Base-by-base conservation (phyloP, 2,797 vertebrate genomes). In the Semaprochilodus insignis region DNA sequence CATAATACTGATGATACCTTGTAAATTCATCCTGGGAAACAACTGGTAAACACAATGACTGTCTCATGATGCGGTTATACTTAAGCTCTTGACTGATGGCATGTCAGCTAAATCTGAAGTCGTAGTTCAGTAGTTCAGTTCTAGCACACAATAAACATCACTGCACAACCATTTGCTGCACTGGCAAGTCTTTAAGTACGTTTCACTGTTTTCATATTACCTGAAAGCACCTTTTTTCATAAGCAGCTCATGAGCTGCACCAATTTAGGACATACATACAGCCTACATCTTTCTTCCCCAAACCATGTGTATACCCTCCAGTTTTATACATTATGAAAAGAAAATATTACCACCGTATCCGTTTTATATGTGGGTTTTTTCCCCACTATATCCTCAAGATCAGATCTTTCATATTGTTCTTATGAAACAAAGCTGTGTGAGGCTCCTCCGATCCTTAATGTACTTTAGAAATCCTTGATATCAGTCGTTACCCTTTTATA, bases 311-410 rank as follows among this genome's bases (percentile, higher is more conserved):
- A 75, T 71, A 17, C 54, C 77, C 65, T 83, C 71, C 23, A 70
- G 23, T 21, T 75, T 59, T 44, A 57, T 84, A 54, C 44, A 27
- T 84, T 67, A 83, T 87, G 72, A 86, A 88, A 86, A 82, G 74
- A 83, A 85, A 89, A 87, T 27, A 84, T 79, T 13, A 40, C 5
- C n/a, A 36, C 27, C 31, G 27, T 57, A 59, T 65, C 25, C 67
- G 65, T 82, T 84, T 69, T 74, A 81, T 63, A 79, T 54, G 74
- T 65, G 77, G 69, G 67, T 65, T 76, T 77, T 67, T 66, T 31
- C 72, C 72, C 71, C n/a, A 34, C 52, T 52, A 27, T 65, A 73
- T 75, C 87, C 81, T 63, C 16, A 34, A 78, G 83, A 81, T 86
- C 63, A 80, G 23, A 10, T 73, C 23, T 80, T 69, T 79, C 59